A percentile compares a stretch with the other conserved stretches of the same genome.
Conservation (phyloP, 2,113 vertebrate species). For the Eonycteris spelaea region DNA sequence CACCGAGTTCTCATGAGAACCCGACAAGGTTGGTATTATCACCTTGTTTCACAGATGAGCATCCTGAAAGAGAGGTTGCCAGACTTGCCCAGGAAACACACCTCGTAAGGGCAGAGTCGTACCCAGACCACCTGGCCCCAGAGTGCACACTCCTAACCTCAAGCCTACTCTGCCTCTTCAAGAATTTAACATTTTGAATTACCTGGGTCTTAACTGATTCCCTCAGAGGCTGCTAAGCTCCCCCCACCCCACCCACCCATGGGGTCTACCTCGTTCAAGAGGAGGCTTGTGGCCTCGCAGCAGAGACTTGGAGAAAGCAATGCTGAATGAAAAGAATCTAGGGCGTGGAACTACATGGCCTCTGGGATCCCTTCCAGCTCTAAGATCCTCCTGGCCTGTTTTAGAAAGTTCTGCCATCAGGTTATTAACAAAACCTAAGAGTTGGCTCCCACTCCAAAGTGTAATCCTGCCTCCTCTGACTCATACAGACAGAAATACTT, state of each 20-base stretch:
- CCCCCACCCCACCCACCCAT: background rate
- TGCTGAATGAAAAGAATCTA: background rate
- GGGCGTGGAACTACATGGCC: background rate
- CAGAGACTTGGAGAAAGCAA: background rate
- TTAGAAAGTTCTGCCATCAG: conserved; percentile 55
- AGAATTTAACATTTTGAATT: background rate
- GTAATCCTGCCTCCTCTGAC: conserved; percentile 48
- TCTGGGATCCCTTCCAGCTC: conserved; percentile 53
- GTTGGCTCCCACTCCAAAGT: conserved; percentile 46
- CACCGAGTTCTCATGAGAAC: background rate
- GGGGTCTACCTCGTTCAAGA: background rate
- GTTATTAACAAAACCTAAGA: conserved; percentile 51
- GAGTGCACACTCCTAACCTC: background rate
- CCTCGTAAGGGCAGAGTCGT: background rate
- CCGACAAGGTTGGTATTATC: background rate
- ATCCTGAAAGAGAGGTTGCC: background rate
- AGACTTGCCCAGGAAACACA: background rate
- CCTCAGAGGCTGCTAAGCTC: background rate
- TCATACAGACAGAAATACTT: conserved; percentile 47
- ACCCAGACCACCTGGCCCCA: background rate
- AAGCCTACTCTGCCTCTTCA: background rate
- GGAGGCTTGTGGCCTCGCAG: background rate
- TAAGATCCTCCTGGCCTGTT: conserved; percentile 6
- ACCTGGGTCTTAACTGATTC: background rate
- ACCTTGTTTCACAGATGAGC: background rate